These are phyloP conservation scores for Podiceps cristatus DNA, from an alignment of 2,113 vertebrate species.

Conservation along the genomic window DNA sequence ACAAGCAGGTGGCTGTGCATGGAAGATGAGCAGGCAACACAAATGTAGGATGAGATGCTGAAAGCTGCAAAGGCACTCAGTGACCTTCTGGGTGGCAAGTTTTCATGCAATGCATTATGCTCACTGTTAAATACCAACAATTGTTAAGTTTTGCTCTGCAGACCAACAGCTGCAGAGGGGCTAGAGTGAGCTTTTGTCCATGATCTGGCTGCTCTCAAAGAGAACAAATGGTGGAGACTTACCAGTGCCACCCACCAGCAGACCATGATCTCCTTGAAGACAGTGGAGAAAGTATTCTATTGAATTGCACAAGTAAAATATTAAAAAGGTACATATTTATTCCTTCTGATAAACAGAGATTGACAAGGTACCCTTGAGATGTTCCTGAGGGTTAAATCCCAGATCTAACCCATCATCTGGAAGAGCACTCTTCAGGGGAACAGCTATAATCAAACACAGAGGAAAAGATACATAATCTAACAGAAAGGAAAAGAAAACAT, in stretches of 20 bases:
- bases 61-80: background rate
- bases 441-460: background rate
- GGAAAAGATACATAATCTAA: background rate
- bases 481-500: background rate
- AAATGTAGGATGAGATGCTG: background rate
- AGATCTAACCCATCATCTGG: background rate
- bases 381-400: background rate
- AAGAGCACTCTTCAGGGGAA: background rate
- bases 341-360: background rate
- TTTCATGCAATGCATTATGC: background rate
- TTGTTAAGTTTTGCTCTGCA: background rate
- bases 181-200: background rate
- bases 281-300: background rate
- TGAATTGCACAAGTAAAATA: background rate
- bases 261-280: background rate
- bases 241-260: background rate
- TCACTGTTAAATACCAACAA: background rate
- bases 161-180: background rate
- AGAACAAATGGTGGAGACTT: background rate
- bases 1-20: background rate
- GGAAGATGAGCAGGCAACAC: background rate
- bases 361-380: background rate
- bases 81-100: background rate
- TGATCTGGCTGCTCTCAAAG: background rate
- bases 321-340: background rate